Conservation (phyloP, 1,140 invertebrate species). For the Eufriesea mexicana region DNA sequence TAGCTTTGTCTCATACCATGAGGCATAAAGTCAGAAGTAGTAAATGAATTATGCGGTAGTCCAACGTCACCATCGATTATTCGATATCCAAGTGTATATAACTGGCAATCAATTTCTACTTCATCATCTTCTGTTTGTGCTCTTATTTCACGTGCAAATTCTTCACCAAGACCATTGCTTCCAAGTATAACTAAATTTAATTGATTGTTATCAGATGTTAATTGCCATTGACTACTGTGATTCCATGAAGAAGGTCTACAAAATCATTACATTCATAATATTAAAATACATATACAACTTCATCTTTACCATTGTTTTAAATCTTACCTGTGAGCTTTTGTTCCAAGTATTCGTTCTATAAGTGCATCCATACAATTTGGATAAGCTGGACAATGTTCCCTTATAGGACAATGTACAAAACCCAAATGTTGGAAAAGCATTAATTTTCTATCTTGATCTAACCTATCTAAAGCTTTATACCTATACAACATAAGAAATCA, state of each 20-base stretch:
- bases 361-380: conserved; percentile 94
- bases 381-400: conserved; percentile 96
- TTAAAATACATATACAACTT: conserved; percentile 33
- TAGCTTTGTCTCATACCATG: conserved; percentile 83
- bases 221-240: conserved; percentile 86
- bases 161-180: conserved; percentile 89
- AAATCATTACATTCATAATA: conserved; percentile 60
- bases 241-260: conserved; percentile 86
- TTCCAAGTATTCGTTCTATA: conserved; percentile 89
- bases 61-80: conserved; percentile 93
- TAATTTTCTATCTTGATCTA: conserved; percentile 96
- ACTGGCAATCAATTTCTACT: conserved; percentile 91
- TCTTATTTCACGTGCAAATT: conserved; percentile 90
- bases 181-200: conserved; percentile 90
- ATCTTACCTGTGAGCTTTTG: conserved; percentile 86
- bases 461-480: conserved; percentile 95
- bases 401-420: conserved; percentile 97
- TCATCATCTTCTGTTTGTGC: conserved; percentile 91
- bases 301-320: background rate
- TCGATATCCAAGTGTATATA: conserved; percentile 92
- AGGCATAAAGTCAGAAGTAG: conserved; percentile 89
- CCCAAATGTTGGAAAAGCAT: conserved; percentile 97
- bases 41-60: conserved; percentile 89
- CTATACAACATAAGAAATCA: conserved; percentile 78
- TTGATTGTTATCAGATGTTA: conserved; percentile 87